These are phyloP conservation scores for Thinocorus orbignyianus DNA, from an alignment of 2,113 vertebrate genomes.

Conservation along the genomic window DNA sequence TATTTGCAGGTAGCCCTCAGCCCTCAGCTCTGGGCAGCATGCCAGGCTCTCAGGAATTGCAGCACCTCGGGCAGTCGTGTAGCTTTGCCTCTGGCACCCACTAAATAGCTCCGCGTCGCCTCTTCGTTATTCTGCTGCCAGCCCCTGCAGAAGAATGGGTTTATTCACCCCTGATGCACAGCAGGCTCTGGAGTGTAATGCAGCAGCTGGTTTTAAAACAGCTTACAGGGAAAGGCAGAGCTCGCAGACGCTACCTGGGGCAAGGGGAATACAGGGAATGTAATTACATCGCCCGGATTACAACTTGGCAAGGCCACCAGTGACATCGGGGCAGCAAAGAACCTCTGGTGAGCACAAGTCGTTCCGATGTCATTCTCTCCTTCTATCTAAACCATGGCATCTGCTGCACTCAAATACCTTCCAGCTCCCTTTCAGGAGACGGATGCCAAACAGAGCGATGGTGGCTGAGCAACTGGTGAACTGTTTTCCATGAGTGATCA, in stretches of 20 bases:
- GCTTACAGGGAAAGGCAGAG: background rate
- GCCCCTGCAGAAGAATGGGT: background rate
- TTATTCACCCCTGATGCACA: background rate
- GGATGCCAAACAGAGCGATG: background rate
- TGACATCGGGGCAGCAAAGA: background rate
- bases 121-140: background rate
- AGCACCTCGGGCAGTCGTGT: background rate
- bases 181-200: background rate
- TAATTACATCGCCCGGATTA: background rate
- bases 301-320: background rate
- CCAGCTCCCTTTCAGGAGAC: background rate
- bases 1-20: constrained; percentile 35
- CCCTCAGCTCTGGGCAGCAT: background rate
- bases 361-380: background rate
- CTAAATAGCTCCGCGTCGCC: background rate
- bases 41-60: constrained; percentile 12
- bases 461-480: background rate
- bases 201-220: constrained; percentile 13
- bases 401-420: background rate
- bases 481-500: background rate
- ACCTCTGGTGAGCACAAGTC: background rate
- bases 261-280: background rate
- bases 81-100: constrained; percentile 38
- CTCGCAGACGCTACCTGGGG: background rate
- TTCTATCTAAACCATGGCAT: background rate